Evolutionary conservation across 2,797 vertebrate species (phyloP).

Genomic region (Phataginus tricuspis): DNA sequence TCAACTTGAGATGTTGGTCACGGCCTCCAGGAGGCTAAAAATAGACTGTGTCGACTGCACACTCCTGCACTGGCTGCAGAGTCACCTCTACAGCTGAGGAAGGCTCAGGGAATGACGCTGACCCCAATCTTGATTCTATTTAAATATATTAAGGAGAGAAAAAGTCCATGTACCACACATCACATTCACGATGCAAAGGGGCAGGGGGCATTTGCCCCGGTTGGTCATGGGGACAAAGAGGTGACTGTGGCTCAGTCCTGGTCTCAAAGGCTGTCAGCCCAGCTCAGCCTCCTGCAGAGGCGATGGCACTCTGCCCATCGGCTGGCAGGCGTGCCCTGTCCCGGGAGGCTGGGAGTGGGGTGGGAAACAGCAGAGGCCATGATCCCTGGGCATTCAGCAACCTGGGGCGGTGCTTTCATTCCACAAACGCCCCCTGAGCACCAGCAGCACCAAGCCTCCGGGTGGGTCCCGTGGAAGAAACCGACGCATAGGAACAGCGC

Average conservation of each 20-base stretch:
- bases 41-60: conserved; percentile 77
- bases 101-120: conserved; percentile 51
- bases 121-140: conserved; percentile 67
- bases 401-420: not conserved
- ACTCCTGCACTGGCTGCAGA: conserved; percentile 70
- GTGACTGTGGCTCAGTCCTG: not conserved
- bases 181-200: not conserved
- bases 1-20: conserved; percentile 79
- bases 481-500: rapidly evolving
- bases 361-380: not conserved
- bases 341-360: not conserved
- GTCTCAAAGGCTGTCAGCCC: not conserved
- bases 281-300: not conserved
- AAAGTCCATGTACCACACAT: not conserved
- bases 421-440: not conserved
- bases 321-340: not conserved
- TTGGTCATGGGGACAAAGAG: not conserved
- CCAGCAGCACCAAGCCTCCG: rapidly evolving
- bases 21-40: conserved; percentile 79
- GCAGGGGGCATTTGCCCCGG: no score
- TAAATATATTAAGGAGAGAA: conserved; percentile 60
- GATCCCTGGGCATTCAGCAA: not conserved
- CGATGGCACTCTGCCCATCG: not conserved
- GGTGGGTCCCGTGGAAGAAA: not conserved
- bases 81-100: conserved; percentile 73